Percentiles rank a stretch among this genome's conserved stretches.
phyloP scores from a whole-genome alignment of 2,888 invertebrate genomes.

The Graphium colonna region DNA sequence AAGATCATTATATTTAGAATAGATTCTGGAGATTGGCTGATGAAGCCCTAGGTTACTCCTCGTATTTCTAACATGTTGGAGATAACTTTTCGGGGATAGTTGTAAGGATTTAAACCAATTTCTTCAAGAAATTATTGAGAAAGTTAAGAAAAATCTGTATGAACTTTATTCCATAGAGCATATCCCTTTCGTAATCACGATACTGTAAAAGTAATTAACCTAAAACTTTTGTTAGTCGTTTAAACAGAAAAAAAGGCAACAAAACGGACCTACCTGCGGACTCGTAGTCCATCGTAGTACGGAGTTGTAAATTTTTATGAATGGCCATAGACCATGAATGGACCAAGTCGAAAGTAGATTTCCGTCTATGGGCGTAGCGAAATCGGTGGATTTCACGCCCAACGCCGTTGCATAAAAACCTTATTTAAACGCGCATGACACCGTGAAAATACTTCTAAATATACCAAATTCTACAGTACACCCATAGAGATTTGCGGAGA shows the following conservation, averaged over 20 bases:
- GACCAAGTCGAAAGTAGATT: constrained; percentile 45
- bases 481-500: constrained; percentile 50
- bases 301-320: constrained; percentile 62
- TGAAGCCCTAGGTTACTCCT: too few relatives aligned
- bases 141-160: too few relatives aligned
- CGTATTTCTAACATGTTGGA: too few relatives aligned
- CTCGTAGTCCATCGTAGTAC: constrained; percentile 44
- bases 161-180: too few relatives aligned
- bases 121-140: too few relatives aligned
- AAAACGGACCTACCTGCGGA: constrained; percentile 55
- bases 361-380: constrained; percentile 53
- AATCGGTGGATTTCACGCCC: constrained; percentile 71
- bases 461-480: constrained; percentile 38
- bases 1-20: too few relatives aligned
- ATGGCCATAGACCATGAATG: constrained; percentile 54
- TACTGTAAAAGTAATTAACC: neutral
- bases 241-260: constrained; percentile 34
- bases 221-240: constrained; percentile 8
- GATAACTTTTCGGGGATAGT: too few relatives aligned
- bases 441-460: constrained; percentile 45
- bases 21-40: too few relatives aligned
- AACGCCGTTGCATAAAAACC: constrained; percentile 71
- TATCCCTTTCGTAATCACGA: too few relatives aligned
- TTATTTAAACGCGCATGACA: constrained; percentile 53
- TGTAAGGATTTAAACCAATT: too few relatives aligned